Percentiles rank a stretch among this genome's conserved stretches.
Conservation (phyloP, 2,113 vertebrate species). For the Mus pahari region DNA sequence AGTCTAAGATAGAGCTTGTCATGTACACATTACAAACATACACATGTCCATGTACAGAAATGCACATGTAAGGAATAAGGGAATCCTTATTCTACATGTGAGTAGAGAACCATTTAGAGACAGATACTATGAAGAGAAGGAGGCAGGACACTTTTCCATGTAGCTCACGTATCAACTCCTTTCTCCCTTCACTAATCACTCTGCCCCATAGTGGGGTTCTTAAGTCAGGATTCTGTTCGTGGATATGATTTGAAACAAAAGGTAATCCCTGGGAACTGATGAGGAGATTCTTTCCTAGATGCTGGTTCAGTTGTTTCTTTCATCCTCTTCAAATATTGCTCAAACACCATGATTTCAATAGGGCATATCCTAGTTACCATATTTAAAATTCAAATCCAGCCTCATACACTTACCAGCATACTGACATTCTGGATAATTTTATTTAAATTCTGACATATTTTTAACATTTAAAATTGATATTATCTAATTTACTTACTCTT, state of each 20-base stretch:
- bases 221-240: background rate
- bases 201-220: background rate
- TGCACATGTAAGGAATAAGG: background rate
- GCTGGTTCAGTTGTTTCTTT: background rate
- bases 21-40: background rate
- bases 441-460: background rate
- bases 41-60: background rate
- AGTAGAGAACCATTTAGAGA: background rate
- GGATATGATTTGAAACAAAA: background rate
- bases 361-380: background rate
- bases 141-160: too few species aligned
- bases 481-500: background rate
- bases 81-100: background rate
- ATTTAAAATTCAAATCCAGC: background rate
- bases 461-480: background rate
- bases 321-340: background rate
- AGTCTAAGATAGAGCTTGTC: background rate
- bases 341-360: background rate
- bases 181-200: too few species aligned
- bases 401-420: background rate
- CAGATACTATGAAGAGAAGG: background rate
- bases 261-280: background rate
- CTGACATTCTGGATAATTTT: background rate
- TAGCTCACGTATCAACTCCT: background rate
- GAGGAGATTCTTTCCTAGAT: background rate